These are phyloP conservation scores for Tragelaphus buxtoni DNA, from an alignment of 2,113 vertebrate species.

Conservation along the genomic window DNA sequence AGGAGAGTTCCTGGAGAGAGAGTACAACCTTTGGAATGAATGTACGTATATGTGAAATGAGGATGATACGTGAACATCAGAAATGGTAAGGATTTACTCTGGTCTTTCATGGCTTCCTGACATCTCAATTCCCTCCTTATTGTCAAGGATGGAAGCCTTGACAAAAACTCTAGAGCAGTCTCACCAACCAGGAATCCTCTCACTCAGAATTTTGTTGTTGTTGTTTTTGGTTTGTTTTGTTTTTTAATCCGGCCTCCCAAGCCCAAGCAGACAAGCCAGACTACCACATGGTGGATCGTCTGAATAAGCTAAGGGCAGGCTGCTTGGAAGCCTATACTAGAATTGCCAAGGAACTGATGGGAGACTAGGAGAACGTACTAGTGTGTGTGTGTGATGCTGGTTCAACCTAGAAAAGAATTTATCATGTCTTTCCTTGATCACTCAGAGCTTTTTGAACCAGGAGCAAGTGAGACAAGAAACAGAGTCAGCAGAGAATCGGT, in stretches of 20 bases:
- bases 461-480: background rate
- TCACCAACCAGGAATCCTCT: background rate
- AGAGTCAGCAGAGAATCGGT: background rate
- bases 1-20: background rate
- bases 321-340: background rate
- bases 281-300: background rate
- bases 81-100: background rate
- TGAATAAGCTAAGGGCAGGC: background rate
- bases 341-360: background rate
- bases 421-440: background rate
- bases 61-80: background rate
- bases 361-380: background rate
- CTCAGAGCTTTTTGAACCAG: background rate
- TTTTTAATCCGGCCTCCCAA: background rate
- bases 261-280: background rate
- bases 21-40: background rate
- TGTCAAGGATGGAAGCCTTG: background rate
- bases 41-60: fast-evolving
- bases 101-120: background rate
- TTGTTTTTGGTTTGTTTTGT: background rate
- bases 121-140: background rate
- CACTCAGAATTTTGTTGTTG: background rate
- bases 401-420: background rate
- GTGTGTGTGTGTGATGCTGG: too few relatives aligned
- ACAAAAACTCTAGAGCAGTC: background rate